Evolutionary conservation across 2,797 vertebrate species (phyloP).

Genomic region (Labroides dimidiatus): DNA sequence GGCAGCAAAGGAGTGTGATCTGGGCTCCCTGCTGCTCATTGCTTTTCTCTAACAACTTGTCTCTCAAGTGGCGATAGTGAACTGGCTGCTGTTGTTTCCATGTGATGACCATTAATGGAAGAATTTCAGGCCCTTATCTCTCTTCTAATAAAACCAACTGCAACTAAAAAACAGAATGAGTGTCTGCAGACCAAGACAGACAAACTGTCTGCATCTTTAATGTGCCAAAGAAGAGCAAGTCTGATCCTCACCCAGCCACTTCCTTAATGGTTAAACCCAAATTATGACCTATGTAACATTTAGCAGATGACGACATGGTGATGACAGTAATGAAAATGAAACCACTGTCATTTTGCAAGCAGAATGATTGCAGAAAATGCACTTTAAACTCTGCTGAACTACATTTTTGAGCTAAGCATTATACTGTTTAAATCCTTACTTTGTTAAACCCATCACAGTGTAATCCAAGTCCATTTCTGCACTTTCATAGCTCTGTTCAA

Average conservation of each 20-base stretch:
- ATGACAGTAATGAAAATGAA: slow-evolving; percentile 45
- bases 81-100: slow-evolving; percentile 16
- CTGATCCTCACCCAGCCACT: slow-evolving; percentile 31
- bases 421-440: slow-evolving; percentile 24
- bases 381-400: slow-evolving; percentile 41
- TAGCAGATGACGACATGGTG: slow-evolving; percentile 51
- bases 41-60: not conserved
- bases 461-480: slow-evolving; percentile 3
- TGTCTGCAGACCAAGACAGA: slow-evolving; percentile 44
- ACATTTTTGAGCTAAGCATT: slow-evolving; percentile 55
- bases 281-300: slow-evolving; percentile 31
- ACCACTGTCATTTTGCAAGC: slow-evolving; percentile 45
- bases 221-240: slow-evolving; percentile 29
- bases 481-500: not conserved
- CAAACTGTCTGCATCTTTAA: slow-evolving; percentile 36
- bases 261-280: slow-evolving; percentile 17
- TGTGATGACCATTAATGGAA: slow-evolving; percentile 59
- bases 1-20: slow-evolving; percentile 9
- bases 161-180: slow-evolving; percentile 56
- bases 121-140: slow-evolving; percentile 27
- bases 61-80: slow-evolving; percentile 9
- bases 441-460: slow-evolving; percentile 43
- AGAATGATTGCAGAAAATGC: slow-evolving; percentile 41
- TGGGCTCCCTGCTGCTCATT: too few relatives aligned
- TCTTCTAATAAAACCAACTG: slow-evolving; percentile 38